Evolutionary conservation across 1,140 invertebrate genomes (phyloP).

Genomic region (Ditylenchus dipsaci): DNA sequence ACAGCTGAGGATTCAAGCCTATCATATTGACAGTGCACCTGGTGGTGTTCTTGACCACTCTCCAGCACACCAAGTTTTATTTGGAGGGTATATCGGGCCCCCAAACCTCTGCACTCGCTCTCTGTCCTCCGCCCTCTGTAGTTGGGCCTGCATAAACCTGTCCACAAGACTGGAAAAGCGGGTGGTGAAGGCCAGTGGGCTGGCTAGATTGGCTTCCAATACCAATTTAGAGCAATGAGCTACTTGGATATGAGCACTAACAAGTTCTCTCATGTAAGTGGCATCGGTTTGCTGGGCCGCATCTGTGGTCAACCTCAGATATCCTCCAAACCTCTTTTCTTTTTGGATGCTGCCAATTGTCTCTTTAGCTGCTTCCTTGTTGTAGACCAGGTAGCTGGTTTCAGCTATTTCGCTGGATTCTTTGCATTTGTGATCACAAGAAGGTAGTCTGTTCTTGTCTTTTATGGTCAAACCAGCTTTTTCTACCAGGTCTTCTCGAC

Average conservation of each 20-base stretch:
- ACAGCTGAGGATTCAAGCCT: constrained; percentile 12
- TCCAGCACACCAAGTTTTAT: constrained; percentile 18
- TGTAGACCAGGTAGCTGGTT: constrained; percentile 21
- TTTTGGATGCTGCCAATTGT: constrained; percentile 7
- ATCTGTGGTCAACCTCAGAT: constrained; percentile 27
- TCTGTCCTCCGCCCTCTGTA: constrained; percentile 13
- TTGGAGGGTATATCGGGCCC: background rate
- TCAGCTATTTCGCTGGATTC: constrained; percentile 28
- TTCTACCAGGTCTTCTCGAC: constrained; percentile 18
- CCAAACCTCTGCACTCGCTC: constrained; percentile 18
- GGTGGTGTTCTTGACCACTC: constrained; percentile 15
- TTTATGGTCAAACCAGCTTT: constrained; percentile 13
- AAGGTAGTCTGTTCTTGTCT: constrained; percentile 11
- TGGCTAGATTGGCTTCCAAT: background rate
- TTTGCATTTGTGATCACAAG: constrained; percentile 16
- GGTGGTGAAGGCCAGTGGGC: constrained; percentile 1
- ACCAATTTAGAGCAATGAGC: constrained; percentile 17
- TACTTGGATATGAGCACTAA: constrained; percentile 7
- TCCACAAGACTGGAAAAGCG: constrained; percentile 22
- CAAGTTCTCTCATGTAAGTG: constrained; percentile 26
- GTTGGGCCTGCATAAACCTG: constrained; percentile 17
- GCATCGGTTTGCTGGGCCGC: constrained; percentile 33
- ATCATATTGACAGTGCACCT: constrained; percentile 24
- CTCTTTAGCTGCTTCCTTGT: background rate
- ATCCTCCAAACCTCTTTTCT: constrained; percentile 25